These are phyloP conservation scores for Clitarchus hookeri DNA, from an alignment of 2,888 invertebrate species.

Conservation along the genomic window DNA sequence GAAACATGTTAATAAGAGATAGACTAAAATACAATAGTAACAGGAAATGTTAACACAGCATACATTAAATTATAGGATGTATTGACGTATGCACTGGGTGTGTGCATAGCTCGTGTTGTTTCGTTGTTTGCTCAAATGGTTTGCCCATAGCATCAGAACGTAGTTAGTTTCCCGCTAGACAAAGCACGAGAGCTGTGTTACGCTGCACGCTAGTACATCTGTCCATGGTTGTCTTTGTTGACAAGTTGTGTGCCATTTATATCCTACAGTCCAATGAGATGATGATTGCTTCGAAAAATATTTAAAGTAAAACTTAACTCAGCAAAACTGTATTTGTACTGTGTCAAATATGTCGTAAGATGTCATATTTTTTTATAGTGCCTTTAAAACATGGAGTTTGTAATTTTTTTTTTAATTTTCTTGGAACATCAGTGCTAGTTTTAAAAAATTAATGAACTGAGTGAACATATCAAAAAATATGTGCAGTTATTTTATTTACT, in stretches of 20 bases:
- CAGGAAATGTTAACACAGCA: neutral
- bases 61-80: neutral
- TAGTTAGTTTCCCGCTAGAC: neutral
- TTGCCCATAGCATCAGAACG: neutral
- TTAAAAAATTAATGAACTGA: neutral
- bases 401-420: neutral
- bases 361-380: neutral
- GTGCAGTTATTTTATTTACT: too few relatives aligned
- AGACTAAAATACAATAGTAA: neutral
- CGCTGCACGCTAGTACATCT: neutral
- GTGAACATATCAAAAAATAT: neutral
- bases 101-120: neutral
- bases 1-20: slow-evolving; percentile 21
- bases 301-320: too few relatives aligned
- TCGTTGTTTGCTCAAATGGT: slow-evolving; percentile 5
- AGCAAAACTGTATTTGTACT: neutral
- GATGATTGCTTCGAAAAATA: neutral
- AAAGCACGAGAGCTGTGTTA: neutral
- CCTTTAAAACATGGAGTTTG: neutral
- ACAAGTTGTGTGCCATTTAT: slow-evolving; percentile 18
- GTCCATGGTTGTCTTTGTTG: neutral
- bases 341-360: neutral
- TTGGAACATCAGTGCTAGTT: neutral
- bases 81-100: neutral
- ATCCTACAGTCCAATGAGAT: neutral